Percentiles rank a stretch among this genome's conserved stretches.
Evolutionary conservation across 2,113 vertebrate genomes (phyloP).

Genomic region (Bos taurus): ARS-UCD2.0 NC_037343.1:3793501-3794000

Average conservation of each 20-base stretch:
- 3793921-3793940: neutral
- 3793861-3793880: neutral
- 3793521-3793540: no score
- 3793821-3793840: neutral
- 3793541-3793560: no score
- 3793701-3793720: neutral
- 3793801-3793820: neutral
- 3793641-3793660: neutral
- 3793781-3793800: neutral
- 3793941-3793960: neutral
- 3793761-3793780: neutral
- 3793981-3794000: neutral
- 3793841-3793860: neutral
- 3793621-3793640: neutral
- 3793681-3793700: neutral
- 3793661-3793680: constrained; percentile 3
- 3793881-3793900: neutral
- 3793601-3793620: constrained; percentile 21
- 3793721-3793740: neutral
- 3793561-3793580: neutral
- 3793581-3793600: constrained; percentile 27
- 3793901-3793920: neutral
- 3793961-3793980: accelerated
- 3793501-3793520: no score
- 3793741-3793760: neutral